phyloP scores from a whole-genome alignment of 2,113 vertebrate species.

The Microcebus griseorufus region DNA sequence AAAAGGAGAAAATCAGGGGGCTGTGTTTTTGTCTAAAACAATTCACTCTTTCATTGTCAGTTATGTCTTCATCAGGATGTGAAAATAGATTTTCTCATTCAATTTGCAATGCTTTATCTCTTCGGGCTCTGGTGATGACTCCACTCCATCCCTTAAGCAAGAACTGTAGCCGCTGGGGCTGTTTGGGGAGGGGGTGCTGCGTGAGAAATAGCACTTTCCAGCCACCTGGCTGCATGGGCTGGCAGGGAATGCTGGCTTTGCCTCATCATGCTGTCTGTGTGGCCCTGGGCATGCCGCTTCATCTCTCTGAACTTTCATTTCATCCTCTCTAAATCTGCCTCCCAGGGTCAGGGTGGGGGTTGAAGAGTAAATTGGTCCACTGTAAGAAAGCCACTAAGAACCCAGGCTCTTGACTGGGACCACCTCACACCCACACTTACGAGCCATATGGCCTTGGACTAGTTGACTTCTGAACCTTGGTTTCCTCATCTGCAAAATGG shows the following conservation, averaged over 20 bases:
- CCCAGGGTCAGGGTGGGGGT: neutral
- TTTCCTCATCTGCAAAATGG: neutral
- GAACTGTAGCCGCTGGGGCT: neutral
- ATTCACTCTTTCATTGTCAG: slow-evolving; percentile 57
- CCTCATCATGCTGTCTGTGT: neutral
- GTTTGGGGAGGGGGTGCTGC: slow-evolving; percentile 31
- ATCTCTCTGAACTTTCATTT: neutral
- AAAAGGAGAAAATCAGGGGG: slow-evolving; percentile 11
- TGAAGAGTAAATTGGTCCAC: neutral
- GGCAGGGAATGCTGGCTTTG: neutral
- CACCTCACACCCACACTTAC: neutral
- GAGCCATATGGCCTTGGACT: neutral
- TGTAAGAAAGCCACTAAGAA: neutral
- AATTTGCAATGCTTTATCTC: slow-evolving; percentile 63
- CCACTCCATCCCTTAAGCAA: slow-evolving; percentile 38
- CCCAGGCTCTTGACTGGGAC: neutral
- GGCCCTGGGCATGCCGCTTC: neutral
- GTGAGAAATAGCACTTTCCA: neutral
- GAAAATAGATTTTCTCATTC: slow-evolving; percentile 76
- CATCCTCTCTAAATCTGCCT: neutral
- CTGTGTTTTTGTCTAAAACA: slow-evolving; percentile 67
- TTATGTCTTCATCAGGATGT: slow-evolving; percentile 74
- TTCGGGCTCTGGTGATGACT: slow-evolving; percentile 35
- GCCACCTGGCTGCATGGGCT: neutral
- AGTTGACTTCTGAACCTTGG: neutral